These are phyloP conservation scores for Melanargia galathea DNA, from an alignment of 2,888 invertebrate species.

Conservation along the genomic window DNA sequence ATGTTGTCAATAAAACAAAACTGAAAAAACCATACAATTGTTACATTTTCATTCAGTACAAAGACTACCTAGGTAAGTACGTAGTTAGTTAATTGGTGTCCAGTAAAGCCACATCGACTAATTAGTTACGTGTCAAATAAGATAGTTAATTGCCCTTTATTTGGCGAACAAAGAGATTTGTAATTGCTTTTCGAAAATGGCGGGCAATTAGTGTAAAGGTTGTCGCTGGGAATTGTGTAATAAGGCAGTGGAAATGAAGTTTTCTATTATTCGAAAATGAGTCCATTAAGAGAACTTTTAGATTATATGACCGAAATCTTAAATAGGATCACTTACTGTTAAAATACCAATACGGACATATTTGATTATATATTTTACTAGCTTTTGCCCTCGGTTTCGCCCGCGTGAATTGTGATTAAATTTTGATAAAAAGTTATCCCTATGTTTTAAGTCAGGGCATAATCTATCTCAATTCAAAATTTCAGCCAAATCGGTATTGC, in stretches of 20 bases:
- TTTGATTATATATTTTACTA: not conserved
- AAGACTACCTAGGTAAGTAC: not conserved
- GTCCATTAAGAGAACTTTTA: not conserved
- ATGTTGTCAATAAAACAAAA: too few species aligned
- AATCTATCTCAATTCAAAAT: too few species aligned
- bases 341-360: too few species aligned
- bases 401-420: too few species aligned
- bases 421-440: too few species aligned
- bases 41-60: not conserved
- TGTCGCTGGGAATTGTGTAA: conserved; percentile 12
- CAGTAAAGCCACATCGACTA: conserved; percentile 1
- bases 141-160: conserved; percentile 18
- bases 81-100: not conserved
- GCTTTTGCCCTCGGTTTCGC: too few species aligned
- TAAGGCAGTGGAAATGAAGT: conserved; percentile 10
- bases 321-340: not conserved
- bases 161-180: conserved; percentile 13
- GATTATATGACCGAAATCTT: not conserved
- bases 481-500: too few species aligned
- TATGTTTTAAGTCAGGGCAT: too few species aligned
- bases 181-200: conserved; percentile 20
- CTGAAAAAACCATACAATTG: not conserved
- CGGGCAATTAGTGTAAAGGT: conserved; percentile 12
- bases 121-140: conserved; percentile 20
- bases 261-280: conserved; percentile 2